These are phyloP conservation scores for Presbytis comata DNA, from an alignment of 2,797 vertebrate species.

Conservation along the genomic window DNA sequence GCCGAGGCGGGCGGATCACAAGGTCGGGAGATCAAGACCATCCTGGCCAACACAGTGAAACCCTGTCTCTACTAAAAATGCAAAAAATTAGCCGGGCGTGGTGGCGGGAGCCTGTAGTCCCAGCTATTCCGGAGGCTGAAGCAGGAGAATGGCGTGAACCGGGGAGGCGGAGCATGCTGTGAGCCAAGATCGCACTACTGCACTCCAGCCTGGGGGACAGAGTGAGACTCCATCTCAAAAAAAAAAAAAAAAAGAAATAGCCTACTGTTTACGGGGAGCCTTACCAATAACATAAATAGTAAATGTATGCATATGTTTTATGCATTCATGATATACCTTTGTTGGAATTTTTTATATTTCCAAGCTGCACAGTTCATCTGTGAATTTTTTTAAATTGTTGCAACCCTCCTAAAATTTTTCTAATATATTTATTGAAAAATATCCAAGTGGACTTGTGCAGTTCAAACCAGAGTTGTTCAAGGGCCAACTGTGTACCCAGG, in stretches of 20 bases:
- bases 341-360: neutral
- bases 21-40: too few species aligned
- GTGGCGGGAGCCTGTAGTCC: rapidly evolving
- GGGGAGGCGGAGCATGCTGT: too few species aligned
- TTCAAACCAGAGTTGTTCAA: neutral
- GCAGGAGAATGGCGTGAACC: too few species aligned
- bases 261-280: neutral
- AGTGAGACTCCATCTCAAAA: rapidly evolving
- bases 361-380: too few species aligned
- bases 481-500: neutral
- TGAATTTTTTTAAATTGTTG: neutral
- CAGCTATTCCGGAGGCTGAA: too few species aligned
- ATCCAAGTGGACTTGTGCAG: neutral
- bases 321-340: neutral
- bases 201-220: too few species aligned
- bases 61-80: too few species aligned
- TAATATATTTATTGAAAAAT: neutral
- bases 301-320: neutral
- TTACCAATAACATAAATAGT: neutral
- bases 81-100: too few species aligned
- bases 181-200: rapidly evolving
- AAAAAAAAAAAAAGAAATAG: too few species aligned
- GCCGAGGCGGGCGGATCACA: too few species aligned
- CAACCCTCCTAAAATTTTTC: neutral
- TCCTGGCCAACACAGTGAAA: too few species aligned